These are phyloP conservation scores for Drosophila ficusphila DNA, from an alignment of 1,140 invertebrate genomes.

Conservation along the genomic window DNA sequence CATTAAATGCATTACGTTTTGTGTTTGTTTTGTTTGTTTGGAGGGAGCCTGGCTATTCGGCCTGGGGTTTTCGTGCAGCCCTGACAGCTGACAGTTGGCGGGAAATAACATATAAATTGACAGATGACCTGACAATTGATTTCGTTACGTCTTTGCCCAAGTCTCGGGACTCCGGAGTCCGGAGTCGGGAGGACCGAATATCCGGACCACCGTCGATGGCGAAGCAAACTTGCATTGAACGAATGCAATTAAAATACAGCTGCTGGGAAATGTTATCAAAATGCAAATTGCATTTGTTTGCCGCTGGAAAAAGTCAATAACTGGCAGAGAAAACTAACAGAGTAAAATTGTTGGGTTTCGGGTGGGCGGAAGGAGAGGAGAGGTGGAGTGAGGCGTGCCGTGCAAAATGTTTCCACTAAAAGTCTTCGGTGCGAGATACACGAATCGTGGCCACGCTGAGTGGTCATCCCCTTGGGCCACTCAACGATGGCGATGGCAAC, in stretches of 20 bases:
- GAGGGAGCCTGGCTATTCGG: conserved; percentile 35
- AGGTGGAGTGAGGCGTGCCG: conserved; percentile 15
- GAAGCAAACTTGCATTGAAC: conserved; percentile 45
- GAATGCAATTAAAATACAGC: conserved; percentile 76
- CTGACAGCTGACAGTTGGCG: conserved; percentile 72
- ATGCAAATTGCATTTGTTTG: conserved; percentile 69
- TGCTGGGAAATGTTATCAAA: conserved; percentile 75
- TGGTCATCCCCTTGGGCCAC: conserved; percentile 42
- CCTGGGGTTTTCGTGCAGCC: conserved; percentile 23
- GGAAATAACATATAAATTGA: conserved; percentile 79
- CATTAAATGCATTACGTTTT: conserved; percentile 78
- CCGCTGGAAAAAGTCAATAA: conserved; percentile 65
- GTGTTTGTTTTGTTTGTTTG: conserved; percentile 70
- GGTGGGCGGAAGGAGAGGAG: neutral
- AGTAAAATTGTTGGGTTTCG: conserved; percentile 3
- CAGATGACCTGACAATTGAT: conserved; percentile 82
- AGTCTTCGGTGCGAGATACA: conserved; percentile 47
- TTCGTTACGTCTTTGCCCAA: conserved; percentile 51
- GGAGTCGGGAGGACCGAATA: neutral
- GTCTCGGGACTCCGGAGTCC: conserved; percentile 3
- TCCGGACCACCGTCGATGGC: conserved; percentile 5
- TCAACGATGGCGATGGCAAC: conserved; percentile 8
- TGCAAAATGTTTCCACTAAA: conserved; percentile 39
- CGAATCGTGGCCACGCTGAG: conserved; percentile 42
- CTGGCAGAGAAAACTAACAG: conserved; percentile 36